Percentiles rank a stretch among this genome's conserved stretches.
phyloP scores from a whole-genome alignment of 2,113 vertebrate species.

The Seriola dumerili region DNA sequence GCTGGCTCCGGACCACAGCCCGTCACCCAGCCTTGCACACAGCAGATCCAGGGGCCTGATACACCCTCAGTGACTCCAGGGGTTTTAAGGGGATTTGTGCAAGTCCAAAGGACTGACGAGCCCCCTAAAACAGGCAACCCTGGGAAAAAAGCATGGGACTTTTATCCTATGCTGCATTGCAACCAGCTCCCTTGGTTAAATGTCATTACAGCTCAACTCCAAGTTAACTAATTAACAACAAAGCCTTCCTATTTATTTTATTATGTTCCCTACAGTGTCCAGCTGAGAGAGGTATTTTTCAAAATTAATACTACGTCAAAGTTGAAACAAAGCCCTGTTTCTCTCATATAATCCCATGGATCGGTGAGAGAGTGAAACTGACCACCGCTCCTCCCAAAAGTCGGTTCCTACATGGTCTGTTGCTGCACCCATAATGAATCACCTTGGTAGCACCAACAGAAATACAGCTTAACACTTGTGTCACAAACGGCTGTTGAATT shows the following conservation, averaged over 20 bases:
- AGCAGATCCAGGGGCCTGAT: slow-evolving; percentile 77
- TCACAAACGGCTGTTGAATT: slow-evolving; percentile 57
- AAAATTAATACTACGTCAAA: slow-evolving; percentile 13
- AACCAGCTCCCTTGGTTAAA: slow-evolving; percentile 50
- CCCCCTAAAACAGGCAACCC: slow-evolving; percentile 56
- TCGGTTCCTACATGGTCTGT: background rate
- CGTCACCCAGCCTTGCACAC: slow-evolving; percentile 79
- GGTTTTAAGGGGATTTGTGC: slow-evolving; percentile 78
- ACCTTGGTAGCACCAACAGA: background rate
- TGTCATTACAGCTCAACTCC: slow-evolving; percentile 55
- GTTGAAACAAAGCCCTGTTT: background rate
- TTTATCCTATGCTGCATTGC: slow-evolving; percentile 53
- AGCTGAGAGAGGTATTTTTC: slow-evolving; percentile 41
- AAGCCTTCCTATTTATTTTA: slow-evolving; percentile 49
- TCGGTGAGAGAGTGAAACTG: background rate
- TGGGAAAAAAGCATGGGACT: slow-evolving; percentile 51
- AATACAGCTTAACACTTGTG: slow-evolving; percentile 17
- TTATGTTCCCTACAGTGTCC: slow-evolving; percentile 40
- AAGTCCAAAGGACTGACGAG: slow-evolving; percentile 53
- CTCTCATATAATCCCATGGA: background rate
- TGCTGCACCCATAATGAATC: slow-evolving; percentile 19
- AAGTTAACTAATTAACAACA: slow-evolving; percentile 64
- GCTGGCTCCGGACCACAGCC: slow-evolving; percentile 75
- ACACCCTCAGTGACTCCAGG: slow-evolving; percentile 77
- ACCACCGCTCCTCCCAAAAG: background rate